Base-by-base conservation (phyloP, 2,888 invertebrate species). In the Drosophila diplacantha region DNA sequence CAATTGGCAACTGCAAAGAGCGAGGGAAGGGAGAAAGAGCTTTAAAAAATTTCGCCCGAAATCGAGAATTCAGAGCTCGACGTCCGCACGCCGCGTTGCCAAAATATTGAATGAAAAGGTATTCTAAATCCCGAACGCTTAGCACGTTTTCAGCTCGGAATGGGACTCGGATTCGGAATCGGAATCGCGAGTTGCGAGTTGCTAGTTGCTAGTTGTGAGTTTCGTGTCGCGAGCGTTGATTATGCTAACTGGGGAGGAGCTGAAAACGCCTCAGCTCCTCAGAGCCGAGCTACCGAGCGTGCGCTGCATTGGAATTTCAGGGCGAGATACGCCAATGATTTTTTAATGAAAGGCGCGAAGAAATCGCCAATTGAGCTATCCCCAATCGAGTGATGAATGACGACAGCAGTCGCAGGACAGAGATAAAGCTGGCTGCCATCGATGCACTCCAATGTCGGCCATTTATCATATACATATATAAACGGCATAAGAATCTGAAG, bases 51-150 rank as follows among this genome's bases (percentile, higher is more conserved):
- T 62, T 67, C 32, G 58, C 39, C 41, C 29, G 50, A 55, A 66
- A 60, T 66, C 67, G 67, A 63, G 59, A 60, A 66, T 67, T 66
- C 56, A 54, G 60, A 60, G 58, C 62, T 59, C 60, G 69, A 67
- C 75, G 75, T 79, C 73, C 74, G 80, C 41, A 65, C 68, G 72
- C 51, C 58, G 65, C 62, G 69, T 76, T 72, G 75, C 81, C 72
- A 73, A 81, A 73, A 72, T 81, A 72, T 75, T 81, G 83, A 83
- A 83, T 81, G 83, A 81, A 83, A 63, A 64, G 26, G 49, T 67
- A 74, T 81, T 78, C 75, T 72, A 72, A 72, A 70, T 69, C 58
- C 65, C 47, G 44, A 46, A 29, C 70, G 73, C 69, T 81, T 73
- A 55, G 71, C 81, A 81, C 81, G 83, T 83, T 55, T 54, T 31